Evolutionary conservation across 2,888 invertebrate species (phyloP), one percentile per base, ranked within the genome.

Genomic region (Leptopilina drosophilae): DNA sequence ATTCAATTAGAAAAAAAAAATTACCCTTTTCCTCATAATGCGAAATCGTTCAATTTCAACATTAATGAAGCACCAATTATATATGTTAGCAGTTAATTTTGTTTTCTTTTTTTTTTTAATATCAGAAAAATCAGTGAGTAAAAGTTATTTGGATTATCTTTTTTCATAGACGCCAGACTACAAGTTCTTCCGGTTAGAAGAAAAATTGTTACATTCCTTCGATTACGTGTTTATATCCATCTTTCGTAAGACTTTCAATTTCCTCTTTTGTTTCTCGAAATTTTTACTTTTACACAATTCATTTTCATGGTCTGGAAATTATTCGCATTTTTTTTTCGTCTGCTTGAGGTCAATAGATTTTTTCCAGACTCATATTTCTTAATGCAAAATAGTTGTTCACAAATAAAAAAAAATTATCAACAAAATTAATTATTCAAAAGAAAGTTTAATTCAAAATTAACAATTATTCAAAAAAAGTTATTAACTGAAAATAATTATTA

Each of bases 101-200:
- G 1, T 42, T 42, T 5, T 42, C 5, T 42, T 8, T 42, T 42
- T 26, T 12, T 20, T 26, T 53, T 26, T 33, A 33, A 33, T 33
- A 14, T 14, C 14, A 56, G 53, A 7, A 33, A 53, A 53, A 8
- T 6, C 53, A 26, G 53, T 53, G 53, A 69, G 53, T 69, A 69
- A 69, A 69, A 69, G 53, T 69, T 69, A 53, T 69, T 69, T 26
- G 69, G 53, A 69, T 69, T 42, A 42, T 42, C 42, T 42, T 42
- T 33, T 53, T 53, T 69, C 14, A 53, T 14, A 69, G 26, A 53
- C 49, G 53, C 15, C 14, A 42, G 42, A 42, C 42, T 42, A 42
- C 7, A 42, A 42, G 42, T 42, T 26, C 69, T 69, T 69, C 69
- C 69, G n/a, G 69, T 46, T 42, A 53, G 20, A 20, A 26, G 69